phyloP scores from a whole-genome alignment of 2,113 vertebrate species.

The Suncus etruscus region DNA sequence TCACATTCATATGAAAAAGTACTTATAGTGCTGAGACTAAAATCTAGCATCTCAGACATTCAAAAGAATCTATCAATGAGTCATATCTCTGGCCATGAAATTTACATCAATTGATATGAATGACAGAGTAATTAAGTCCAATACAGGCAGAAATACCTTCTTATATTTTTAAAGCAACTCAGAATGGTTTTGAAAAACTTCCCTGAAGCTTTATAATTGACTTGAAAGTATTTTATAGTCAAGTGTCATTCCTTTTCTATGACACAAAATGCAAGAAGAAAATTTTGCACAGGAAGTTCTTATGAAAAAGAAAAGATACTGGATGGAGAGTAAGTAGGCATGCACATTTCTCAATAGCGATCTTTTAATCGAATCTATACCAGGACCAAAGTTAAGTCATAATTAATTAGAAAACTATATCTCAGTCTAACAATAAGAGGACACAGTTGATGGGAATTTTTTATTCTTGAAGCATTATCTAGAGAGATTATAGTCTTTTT shows the following conservation, averaged over 20 bases:
- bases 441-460: neutral
- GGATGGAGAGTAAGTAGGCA: neutral
- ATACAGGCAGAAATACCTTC: neutral
- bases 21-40: too few relatives aligned
- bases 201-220: neutral
- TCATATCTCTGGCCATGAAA: too few relatives aligned
- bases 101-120: neutral
- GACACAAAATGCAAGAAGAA: neutral
- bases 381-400: constrained; percentile 5
- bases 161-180: neutral
- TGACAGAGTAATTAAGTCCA: neutral
- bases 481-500: neutral
- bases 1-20: neutral
- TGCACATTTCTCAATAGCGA: neutral
- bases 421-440: neutral
- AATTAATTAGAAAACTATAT: neutral
- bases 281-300: neutral
- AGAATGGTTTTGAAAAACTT: neutral
- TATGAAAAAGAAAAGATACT: neutral
- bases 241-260: neutral
- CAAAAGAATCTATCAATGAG: too few relatives aligned
- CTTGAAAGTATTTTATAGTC: neutral
- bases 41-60: too few relatives aligned
- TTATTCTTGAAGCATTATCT: neutral
- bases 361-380: neutral